Conservation (phyloP, 1,140 invertebrate genomes). For the Lucilia cuprina region DNA sequence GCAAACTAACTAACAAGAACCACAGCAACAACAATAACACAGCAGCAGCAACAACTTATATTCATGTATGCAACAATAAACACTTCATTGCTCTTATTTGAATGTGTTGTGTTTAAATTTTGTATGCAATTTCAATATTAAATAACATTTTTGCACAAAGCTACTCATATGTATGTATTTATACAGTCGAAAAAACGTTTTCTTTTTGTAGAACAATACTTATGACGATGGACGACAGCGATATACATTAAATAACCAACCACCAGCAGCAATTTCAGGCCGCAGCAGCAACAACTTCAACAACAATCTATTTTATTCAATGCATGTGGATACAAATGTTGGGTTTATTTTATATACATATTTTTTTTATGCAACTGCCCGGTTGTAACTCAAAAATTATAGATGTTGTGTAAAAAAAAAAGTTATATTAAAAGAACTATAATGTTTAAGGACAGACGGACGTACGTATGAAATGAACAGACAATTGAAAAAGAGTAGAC, state of each 20-base stretch:
- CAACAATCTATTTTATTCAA: background rate
- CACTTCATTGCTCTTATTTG: background rate
- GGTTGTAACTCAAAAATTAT: background rate
- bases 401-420: background rate
- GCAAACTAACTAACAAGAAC: background rate
- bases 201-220: background rate
- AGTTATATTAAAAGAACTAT: background rate
- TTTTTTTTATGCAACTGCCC: background rate
- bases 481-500: slow-evolving; percentile 2
- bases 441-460: background rate
- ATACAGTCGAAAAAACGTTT: background rate
- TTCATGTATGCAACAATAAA: background rate
- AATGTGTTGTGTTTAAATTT: background rate
- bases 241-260: background rate
- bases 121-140: background rate
- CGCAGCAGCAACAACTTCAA: background rate
- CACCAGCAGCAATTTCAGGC: background rate
- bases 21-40: background rate
- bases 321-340: too few relatives aligned
- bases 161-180: too few relatives aligned
- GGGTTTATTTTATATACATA: background rate
- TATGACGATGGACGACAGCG: background rate
- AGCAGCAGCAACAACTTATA: background rate
- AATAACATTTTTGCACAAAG: background rate
- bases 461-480: background rate